Conservation (phyloP, 2,888 invertebrate genomes). For the Caenorhabditis sp. region DNA sequence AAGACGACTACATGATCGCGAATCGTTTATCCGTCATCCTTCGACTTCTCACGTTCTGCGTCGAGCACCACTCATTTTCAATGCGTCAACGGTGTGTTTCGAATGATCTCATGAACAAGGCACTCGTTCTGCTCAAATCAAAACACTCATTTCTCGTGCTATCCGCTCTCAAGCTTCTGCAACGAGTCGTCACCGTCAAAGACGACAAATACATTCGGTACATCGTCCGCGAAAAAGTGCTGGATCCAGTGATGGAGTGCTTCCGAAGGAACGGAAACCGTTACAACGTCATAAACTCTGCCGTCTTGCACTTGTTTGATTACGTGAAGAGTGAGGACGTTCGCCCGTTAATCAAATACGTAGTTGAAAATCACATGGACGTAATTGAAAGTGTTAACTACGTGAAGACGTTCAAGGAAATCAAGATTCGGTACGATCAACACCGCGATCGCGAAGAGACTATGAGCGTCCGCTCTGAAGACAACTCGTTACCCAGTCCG, state of each 20-base stretch:
- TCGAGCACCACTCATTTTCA: conserved; percentile 88
- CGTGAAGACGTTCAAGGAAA: conserved; percentile 90
- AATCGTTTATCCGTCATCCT: conserved; percentile 94
- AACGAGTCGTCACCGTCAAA: conserved; percentile 95
- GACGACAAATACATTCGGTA: conserved; percentile 98
- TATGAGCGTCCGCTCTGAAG: conserved; percentile 56
- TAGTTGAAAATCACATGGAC: conserved; percentile 96
- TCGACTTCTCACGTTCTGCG: conserved; percentile 96
- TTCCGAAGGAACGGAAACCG: conserved; percentile 96
- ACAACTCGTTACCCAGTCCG: conserved; percentile 49
- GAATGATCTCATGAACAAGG: conserved; percentile 94
- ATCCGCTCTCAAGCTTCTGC: conserved; percentile 93
- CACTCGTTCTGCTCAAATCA: conserved; percentile 84
- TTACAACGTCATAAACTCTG: conserved; percentile 98
- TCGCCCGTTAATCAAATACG: conserved; percentile 84
- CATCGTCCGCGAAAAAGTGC: conserved; percentile 93
- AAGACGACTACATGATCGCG: conserved; percentile 94
- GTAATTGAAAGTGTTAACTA: conserved; percentile 94
- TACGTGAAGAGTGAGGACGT: conserved; percentile 85
- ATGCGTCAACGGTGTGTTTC: conserved; percentile 97
- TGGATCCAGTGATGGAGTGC: conserved; percentile 92
- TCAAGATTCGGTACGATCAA: conserved; percentile 65
- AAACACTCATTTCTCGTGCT: conserved; percentile 88
- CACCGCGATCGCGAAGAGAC: conserved; percentile 64
- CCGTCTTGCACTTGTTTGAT: conserved; percentile 98